Conservation (phyloP, 2,797 vertebrate species). For the Thamnophis elegans region DNA sequence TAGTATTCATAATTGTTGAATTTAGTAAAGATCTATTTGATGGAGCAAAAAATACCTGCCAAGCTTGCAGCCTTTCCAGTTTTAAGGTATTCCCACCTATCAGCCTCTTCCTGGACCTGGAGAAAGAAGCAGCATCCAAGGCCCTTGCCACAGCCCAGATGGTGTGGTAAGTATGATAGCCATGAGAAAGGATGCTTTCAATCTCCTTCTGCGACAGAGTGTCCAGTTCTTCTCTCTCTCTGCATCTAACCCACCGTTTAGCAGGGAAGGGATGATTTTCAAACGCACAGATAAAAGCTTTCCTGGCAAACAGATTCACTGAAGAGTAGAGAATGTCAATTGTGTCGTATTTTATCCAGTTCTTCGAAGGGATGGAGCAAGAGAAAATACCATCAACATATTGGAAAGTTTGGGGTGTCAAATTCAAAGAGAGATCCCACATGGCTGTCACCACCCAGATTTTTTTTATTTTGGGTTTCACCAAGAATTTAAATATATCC, state of each 20-base stretch:
- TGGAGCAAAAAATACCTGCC: background rate
- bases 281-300: background rate
- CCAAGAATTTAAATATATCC: accelerated
- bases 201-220: background rate
- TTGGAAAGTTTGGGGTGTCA: background rate
- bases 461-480: background rate
- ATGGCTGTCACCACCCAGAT: background rate
- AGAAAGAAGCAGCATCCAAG: background rate
- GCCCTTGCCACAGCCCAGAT: background rate
- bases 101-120: background rate
- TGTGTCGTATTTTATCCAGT: background rate
- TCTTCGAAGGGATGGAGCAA: background rate
- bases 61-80: background rate
- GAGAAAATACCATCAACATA: background rate
- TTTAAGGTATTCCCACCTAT: background rate
- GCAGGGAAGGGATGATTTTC: background rate
- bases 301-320: background rate
- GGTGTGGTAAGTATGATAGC: background rate
- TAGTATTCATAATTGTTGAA: background rate
- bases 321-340: background rate
- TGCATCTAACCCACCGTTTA: background rate
- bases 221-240: background rate
- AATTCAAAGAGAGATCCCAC: background rate
- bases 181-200: background rate
- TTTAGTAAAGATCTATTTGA: background rate